Evolutionary conservation across 2,888 invertebrate genomes (phyloP).

Genomic region (Diaprepes abbreviatus): DNA sequence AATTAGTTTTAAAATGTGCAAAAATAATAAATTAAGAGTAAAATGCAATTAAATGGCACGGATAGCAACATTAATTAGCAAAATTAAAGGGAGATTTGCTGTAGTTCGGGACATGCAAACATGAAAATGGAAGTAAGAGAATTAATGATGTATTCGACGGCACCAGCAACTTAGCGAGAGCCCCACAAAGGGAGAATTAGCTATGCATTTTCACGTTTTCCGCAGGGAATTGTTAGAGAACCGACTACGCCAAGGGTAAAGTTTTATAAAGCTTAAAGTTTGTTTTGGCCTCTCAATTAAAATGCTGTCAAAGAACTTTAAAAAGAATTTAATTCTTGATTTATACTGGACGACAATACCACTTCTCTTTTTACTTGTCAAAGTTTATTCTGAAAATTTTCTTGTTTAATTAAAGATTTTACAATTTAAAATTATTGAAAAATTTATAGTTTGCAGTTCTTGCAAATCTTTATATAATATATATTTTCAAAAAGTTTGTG

Average conservation of each 20-base stretch:
- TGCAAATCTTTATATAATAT: too few species aligned
- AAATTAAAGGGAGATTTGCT: constrained; percentile 34
- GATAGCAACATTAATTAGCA: constrained; percentile 34
- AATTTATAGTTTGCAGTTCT: too few species aligned
- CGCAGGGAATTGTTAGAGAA: constrained; percentile 6
- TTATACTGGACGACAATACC: too few species aligned
- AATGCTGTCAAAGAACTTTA: too few species aligned
- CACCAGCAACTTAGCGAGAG: constrained; percentile 31
- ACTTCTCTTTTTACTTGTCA: too few species aligned
- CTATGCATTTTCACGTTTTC: constrained; percentile 29
- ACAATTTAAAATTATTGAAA: too few species aligned
- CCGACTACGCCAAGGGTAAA: not conserved
- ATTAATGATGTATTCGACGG: constrained; percentile 49
- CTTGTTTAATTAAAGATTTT: too few species aligned
- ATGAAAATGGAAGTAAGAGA: constrained; percentile 45
- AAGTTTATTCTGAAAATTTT: too few species aligned
- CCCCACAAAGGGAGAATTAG: constrained; percentile 41
- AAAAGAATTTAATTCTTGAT: too few species aligned
- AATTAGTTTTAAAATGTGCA: not conserved
- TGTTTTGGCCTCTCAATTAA: not conserved
- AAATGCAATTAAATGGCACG: constrained; percentile 32
- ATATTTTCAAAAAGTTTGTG: too few species aligned
- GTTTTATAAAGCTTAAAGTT: not conserved
- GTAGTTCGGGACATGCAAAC: constrained; percentile 41
- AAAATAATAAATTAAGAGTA: constrained; percentile 14